Conservation (phyloP, 2,113 vertebrate genomes). For the Equus przewalskii region DNA sequence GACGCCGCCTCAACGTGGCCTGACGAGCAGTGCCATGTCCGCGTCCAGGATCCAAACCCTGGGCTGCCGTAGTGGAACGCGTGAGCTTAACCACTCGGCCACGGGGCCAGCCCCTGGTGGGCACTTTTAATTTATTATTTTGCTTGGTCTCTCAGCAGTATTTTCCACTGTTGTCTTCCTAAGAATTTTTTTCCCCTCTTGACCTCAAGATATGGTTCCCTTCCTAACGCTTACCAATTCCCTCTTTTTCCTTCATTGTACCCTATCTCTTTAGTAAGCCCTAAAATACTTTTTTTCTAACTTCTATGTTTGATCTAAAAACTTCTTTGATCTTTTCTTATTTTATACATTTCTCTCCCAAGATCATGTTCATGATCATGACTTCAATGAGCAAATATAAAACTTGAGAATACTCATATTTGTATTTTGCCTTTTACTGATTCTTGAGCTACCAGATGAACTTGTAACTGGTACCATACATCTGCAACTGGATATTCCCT, state of each 20-base stretch:
- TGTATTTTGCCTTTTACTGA: not conserved
- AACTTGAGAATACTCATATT: not conserved
- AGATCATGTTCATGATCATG: not conserved
- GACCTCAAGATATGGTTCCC: not conserved
- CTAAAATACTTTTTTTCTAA: conserved; percentile 8
- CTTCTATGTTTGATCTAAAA: not conserved
- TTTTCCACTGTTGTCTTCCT: not conserved
- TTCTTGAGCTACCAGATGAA: not conserved
- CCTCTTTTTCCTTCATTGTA: not conserved
- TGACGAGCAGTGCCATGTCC: too few species aligned
- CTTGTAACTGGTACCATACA: not conserved
- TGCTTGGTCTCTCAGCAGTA: not conserved
- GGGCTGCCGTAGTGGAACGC: too few species aligned
- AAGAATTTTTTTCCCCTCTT: not conserved
- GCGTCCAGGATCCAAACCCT: too few species aligned
- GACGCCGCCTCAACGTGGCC: too few species aligned
- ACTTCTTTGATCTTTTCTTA: not conserved
- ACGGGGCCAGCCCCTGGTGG: not conserved
- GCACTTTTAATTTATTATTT: not conserved
- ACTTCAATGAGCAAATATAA: conserved; percentile 4
- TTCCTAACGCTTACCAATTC: not conserved
- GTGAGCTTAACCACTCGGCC: too few species aligned
- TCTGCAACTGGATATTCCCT: not conserved
- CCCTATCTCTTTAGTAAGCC: not conserved
- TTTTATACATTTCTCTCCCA: not conserved